phyloP scores from a whole-genome alignment of 1,140 invertebrate species.

The Rhopalosiphum padi region DNA sequence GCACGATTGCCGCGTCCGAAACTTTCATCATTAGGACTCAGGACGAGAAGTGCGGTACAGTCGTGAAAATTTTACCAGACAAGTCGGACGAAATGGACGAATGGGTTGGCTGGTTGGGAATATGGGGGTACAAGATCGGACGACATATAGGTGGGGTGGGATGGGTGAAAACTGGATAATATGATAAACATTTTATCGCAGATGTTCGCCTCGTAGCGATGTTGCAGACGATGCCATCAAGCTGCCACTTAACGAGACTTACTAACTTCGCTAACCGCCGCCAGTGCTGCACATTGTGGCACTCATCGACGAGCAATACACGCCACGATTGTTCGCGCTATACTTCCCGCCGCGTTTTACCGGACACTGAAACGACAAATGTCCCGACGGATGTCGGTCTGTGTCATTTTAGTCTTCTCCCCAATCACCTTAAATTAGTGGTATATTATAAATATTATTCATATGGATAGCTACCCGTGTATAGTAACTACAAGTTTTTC shows the following conservation, averaged over 20 bases:
- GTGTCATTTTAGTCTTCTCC: not conserved
- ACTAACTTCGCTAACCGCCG: slow-evolving; percentile 28
- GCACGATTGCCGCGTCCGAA: slow-evolving; percentile 45
- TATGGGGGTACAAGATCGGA: not conserved
- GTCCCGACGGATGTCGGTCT: not conserved
- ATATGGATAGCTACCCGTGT: not conserved
- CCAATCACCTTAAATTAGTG: not conserved
- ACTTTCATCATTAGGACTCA: slow-evolving; percentile 51
- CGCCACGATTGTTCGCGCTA: not conserved
- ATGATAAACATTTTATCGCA: slow-evolving; percentile 55
- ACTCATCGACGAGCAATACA: not conserved
- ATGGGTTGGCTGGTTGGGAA: not conserved
- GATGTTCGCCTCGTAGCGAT: slow-evolving; percentile 41
- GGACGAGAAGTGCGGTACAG: not conserved
- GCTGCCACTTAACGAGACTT: slow-evolving; percentile 56
- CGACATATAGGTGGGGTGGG: not conserved
- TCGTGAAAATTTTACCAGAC: slow-evolving; percentile 42
- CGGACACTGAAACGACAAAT: not conserved
- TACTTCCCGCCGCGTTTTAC: not conserved
- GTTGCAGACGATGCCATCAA: slow-evolving; percentile 21
- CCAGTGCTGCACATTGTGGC: not conserved
- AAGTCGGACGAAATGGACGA: slow-evolving; percentile 23
- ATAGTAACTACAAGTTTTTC: not conserved
- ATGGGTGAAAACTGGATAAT: not conserved
- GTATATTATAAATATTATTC: not conserved